phyloP scores from a whole-genome alignment of 2,888 invertebrate genomes.

The Griposia aprilina region DNA sequence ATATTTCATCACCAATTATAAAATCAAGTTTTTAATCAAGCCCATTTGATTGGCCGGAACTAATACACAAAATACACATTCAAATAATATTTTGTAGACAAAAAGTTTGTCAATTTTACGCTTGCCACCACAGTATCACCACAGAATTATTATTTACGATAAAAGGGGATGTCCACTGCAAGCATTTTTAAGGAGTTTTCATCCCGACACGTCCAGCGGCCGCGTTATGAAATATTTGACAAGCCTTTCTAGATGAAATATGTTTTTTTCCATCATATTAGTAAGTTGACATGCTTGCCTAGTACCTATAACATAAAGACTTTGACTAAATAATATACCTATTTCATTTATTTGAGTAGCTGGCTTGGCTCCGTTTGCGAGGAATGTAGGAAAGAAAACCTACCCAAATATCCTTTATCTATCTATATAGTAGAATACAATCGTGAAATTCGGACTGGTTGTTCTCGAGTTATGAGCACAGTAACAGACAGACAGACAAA shows the following conservation, averaged over 20 bases:
- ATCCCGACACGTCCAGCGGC: slow-evolving; percentile 6
- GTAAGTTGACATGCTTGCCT: background rate
- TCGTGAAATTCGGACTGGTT: too few species aligned
- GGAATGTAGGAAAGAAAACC: background rate
- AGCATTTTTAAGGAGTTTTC: slow-evolving; percentile 40
- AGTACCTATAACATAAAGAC: background rate
- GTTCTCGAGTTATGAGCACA: too few species aligned
- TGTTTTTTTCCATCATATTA: slow-evolving; percentile 25
- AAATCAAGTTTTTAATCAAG: slow-evolving; percentile 62
- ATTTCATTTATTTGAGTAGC: background rate
- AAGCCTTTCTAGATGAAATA: slow-evolving; percentile 36
- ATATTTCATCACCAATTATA: background rate
- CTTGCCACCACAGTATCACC: background rate
- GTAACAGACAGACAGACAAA: too few species aligned
- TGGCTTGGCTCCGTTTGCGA: background rate
- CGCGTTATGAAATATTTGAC: slow-evolving; percentile 46
- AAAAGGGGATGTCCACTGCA: background rate
- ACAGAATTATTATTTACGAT: slow-evolving; percentile 27
- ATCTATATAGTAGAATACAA: too few species aligned
- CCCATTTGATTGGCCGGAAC: slow-evolving; percentile 52
- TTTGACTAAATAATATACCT: background rate
- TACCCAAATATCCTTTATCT: too few species aligned
- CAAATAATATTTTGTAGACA: slow-evolving; percentile 20
- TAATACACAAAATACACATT: slow-evolving; percentile 60
- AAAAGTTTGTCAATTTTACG: slow-evolving; percentile 43